Percentiles rank a stretch among this genome's conserved stretches.
Evolutionary conservation across 1,140 invertebrate species (phyloP).

Genomic region (Zelostemma sp.): DNA sequence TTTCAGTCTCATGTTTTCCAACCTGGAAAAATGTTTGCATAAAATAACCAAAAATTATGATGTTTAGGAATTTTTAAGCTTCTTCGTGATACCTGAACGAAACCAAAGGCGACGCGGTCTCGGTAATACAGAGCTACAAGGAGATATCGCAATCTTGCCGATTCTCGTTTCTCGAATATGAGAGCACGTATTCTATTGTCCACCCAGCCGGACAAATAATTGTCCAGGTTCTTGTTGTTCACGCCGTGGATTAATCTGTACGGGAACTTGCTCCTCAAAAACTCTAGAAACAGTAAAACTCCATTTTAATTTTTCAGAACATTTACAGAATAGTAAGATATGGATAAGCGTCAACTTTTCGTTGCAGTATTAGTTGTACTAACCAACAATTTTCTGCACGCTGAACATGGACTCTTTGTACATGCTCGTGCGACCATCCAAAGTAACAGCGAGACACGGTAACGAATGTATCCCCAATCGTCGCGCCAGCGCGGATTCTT

Average conservation of each 20-base stretch:
- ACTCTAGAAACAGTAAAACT: conserved; percentile 81
- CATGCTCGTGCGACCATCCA: conserved; percentile 84
- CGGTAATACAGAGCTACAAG: conserved; percentile 89
- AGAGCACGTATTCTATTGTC: conserved; percentile 93
- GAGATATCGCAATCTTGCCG: conserved; percentile 86
- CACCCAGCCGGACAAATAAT: conserved; percentile 88
- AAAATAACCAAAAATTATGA: too few species aligned
- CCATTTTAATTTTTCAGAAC: too few species aligned
- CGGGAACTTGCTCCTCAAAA: conserved; percentile 86
- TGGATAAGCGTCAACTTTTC: too few species aligned
- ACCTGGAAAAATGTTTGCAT: conserved; percentile 67
- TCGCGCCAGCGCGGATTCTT: conserved; percentile 81
- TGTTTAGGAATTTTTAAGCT: too few species aligned
- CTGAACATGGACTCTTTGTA: conserved; percentile 85
- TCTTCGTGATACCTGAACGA: conserved; percentile 73
- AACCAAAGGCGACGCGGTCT: conserved; percentile 90
- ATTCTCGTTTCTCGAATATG: conserved; percentile 85
- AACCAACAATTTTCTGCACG: conserved; percentile 83
- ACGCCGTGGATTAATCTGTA: conserved; percentile 82
- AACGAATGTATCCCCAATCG: conserved; percentile 83
- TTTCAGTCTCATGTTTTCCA: conserved; percentile 76
- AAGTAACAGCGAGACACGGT: conserved; percentile 84
- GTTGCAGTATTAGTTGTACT: too few species aligned
- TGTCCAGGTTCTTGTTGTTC: conserved; percentile 80
- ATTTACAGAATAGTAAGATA: too few species aligned